These are phyloP conservation scores for Sarcophaga peregrina DNA, from an alignment of 1,140 invertebrate species.

Conservation along the genomic window DNA sequence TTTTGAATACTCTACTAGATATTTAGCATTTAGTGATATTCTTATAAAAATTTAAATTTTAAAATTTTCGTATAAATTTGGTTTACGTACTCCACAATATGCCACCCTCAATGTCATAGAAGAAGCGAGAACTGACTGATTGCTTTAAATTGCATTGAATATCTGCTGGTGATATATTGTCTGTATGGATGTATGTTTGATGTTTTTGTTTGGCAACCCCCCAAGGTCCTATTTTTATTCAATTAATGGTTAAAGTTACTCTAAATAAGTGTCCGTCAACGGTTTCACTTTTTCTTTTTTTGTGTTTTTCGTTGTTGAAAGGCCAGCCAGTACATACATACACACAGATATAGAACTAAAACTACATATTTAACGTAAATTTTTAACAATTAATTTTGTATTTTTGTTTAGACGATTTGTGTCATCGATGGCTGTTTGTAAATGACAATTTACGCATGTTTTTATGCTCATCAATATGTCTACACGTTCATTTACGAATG, in stretches of 20 bases:
- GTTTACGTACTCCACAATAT: too few relatives aligned
- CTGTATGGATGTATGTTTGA: background rate
- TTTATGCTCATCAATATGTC: slow-evolving; percentile 33
- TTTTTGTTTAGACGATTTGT: background rate
- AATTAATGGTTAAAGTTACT: slow-evolving; percentile 1
- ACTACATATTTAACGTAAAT: slow-evolving; percentile 11
- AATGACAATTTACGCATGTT: slow-evolving; percentile 39
- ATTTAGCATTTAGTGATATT: too few relatives aligned
- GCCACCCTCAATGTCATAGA: too few relatives aligned
- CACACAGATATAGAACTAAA: background rate
- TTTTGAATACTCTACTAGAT: too few relatives aligned
- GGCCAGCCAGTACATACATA: background rate
- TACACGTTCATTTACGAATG: background rate
- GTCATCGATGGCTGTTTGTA: background rate
- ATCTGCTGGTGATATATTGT: background rate
- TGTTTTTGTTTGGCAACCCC: background rate
- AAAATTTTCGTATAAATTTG: too few relatives aligned
- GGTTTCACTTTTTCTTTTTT: background rate
- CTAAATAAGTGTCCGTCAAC: background rate
- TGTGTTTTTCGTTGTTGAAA: background rate
- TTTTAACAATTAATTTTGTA: slow-evolving; percentile 8
- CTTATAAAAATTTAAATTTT: too few relatives aligned
- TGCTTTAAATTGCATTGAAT: background rate
- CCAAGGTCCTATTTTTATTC: slow-evolving; percentile 24
- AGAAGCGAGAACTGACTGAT: too few relatives aligned